Base-by-base conservation (phyloP, 1,140 invertebrate species). In the Mylabris phalerata region DNA sequence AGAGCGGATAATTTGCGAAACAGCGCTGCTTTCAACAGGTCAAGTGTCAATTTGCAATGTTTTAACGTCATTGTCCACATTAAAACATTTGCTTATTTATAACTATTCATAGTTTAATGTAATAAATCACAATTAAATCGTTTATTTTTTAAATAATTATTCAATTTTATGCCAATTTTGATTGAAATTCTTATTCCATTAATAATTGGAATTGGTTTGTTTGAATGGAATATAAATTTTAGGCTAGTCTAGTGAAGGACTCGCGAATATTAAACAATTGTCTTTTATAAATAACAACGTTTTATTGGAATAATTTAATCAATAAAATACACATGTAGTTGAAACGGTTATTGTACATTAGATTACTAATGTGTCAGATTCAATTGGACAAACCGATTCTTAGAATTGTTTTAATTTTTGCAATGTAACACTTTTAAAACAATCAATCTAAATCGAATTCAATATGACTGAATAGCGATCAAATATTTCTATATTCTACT, bases 31-130 rank as follows among this genome's bases (percentile, higher is more conserved):
- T 65, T 65, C 58, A 65, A 38, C 64, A 55, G 66, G 66, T 67
- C 66, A 67, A 67, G 60, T 66, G 66, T 67, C 64, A 67, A 67
- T 67, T 67, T 61, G 61, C 62, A 49, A 57, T 62, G 59, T 65
- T 66, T 68, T 67, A 66, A 67, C 66, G 64, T 66, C 58, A 59
- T 67, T 66, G 66, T 66, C 61, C 64, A 64, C 43, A 58, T 58
- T 58, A 59, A 49, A 58, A 32, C 32, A 32, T 32, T 32, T 7
- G 32, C 32, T 32, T 32, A 32, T 32, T 19, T 19, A 32, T 32
- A 32, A 5, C 32, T 32, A 32, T 32, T 32, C 32, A 1, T 32
- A 32, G 32, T 32, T 4, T 32, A 32, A 32, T 32, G 32, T 32
- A 32, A 32, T 32, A 32, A 32, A 32, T 32, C 4, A 32, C 7